These are phyloP conservation scores for Sphaerophoria rueppellii DNA, from an alignment of 2,888 invertebrate genomes.

Conservation along the genomic window DNA sequence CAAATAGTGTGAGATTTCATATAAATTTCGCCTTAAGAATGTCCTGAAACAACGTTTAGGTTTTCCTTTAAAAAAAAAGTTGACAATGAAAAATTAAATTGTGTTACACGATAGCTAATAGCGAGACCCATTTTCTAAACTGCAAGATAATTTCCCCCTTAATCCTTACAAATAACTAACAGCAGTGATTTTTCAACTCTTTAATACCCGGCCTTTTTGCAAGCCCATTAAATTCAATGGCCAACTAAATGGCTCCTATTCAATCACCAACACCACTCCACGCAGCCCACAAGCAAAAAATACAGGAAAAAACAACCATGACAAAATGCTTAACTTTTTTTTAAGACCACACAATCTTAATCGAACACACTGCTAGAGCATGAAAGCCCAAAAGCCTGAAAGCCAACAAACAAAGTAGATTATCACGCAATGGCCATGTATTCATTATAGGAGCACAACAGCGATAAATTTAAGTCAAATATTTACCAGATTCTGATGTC, in stretches of 20 bases:
- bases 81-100: no score
- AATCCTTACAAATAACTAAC: background rate
- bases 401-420: constrained; percentile 39
- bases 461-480: constrained; percentile 48
- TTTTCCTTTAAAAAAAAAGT: no score
- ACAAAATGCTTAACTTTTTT: constrained; percentile 10
- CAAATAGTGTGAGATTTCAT: no score
- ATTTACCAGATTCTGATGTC: constrained; percentile 52
- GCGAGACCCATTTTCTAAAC: background rate
- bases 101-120: no score
- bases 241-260: constrained; percentile 5
- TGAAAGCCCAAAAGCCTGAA: constrained; percentile 24
- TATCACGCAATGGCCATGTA: constrained; percentile 41
- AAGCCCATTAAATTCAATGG: constrained; percentile 31
- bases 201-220: background rate
- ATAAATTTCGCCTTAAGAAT: no score
- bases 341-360: constrained; percentile 20
- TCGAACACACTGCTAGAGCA: constrained; percentile 10
- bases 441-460: constrained; percentile 20
- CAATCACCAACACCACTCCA: background rate
- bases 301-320: background rate
- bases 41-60: no score
- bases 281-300: background rate
- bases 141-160: background rate
- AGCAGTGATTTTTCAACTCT: background rate